Conservation (phyloP, 2,888 invertebrate genomes). For the Chorisops tibialis region DNA sequence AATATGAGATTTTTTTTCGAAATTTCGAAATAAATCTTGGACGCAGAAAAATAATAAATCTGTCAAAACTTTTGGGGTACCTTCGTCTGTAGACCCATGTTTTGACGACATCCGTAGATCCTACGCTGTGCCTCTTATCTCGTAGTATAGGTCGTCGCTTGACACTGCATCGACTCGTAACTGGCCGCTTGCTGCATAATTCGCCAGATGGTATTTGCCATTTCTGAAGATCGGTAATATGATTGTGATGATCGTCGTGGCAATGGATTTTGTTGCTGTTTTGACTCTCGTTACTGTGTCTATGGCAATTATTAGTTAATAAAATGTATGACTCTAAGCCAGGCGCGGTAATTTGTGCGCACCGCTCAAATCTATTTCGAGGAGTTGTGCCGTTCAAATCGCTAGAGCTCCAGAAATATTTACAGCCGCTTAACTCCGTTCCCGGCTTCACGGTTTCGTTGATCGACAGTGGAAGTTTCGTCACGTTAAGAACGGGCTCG, state of each 20-base stretch:
- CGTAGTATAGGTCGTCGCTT: conserved; percentile 21
- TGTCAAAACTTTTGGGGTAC: conserved; percentile 6
- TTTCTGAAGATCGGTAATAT: not conserved
- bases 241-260: not conserved
- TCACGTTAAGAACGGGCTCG: conserved; percentile 25
- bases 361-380: conserved; percentile 9
- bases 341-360: not conserved
- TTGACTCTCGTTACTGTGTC: not conserved
- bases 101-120: conserved; percentile 33
- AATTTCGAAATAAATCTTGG: too few relatives aligned
- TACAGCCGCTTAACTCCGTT: not conserved
- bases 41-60: too few relatives aligned
- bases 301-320: conserved; percentile 28
- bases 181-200: conserved; percentile 19
- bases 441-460: too few relatives aligned
- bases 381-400: conserved; percentile 8
- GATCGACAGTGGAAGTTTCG: not conserved
- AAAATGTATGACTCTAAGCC: too few relatives aligned
- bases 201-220: too few relatives aligned
- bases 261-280: not conserved
- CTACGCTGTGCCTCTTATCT: conserved; percentile 23
- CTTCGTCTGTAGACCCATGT: conserved; percentile 34
- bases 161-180: not conserved
- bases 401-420: conserved; percentile 14
- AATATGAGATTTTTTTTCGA: too few relatives aligned